A percentile compares a stretch with the other conserved stretches of the same genome.
These are phyloP conservation scores for Melanotaenia maccullochi DNA, from an alignment of 2,797 vertebrate species.

Conservation along the genomic window DNA sequence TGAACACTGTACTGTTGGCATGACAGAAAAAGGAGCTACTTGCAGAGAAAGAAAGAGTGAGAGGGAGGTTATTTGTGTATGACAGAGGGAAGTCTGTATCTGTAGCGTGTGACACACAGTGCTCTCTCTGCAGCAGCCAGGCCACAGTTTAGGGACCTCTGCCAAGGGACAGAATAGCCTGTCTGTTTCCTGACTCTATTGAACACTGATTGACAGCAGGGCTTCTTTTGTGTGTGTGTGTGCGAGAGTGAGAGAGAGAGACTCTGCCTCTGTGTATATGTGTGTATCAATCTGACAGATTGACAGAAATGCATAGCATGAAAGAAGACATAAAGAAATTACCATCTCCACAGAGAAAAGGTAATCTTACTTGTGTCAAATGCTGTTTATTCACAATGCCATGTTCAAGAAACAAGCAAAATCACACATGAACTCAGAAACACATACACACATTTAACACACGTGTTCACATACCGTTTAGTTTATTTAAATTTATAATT, in stretches of 20 bases:
- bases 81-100: slow-evolving; percentile 73
- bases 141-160: slow-evolving; percentile 54
- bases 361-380: slow-evolving; percentile 34
- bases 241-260: background rate
- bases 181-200: slow-evolving; percentile 68
- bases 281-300: slow-evolving; percentile 45
- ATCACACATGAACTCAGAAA: background rate
- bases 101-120: slow-evolving; percentile 76
- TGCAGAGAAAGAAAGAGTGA: slow-evolving; percentile 16
- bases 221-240: slow-evolving; percentile 52
- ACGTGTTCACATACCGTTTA: slow-evolving; percentile 20
- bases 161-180: slow-evolving; percentile 71
- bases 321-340: slow-evolving; percentile 38
- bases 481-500: slow-evolving; percentile 62
- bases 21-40: background rate
- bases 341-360: slow-evolving; percentile 28
- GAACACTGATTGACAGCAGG: slow-evolving; percentile 68
- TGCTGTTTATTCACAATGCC: slow-evolving; percentile 21
- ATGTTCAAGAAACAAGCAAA: background rate
- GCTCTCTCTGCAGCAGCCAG: slow-evolving; percentile 70
- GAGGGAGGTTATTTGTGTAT: slow-evolving; percentile 61
- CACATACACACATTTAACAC: slow-evolving; percentile 2
- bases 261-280: slow-evolving; percentile 15
- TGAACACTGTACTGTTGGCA: slow-evolving; percentile 38
- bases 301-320: slow-evolving; percentile 35